phyloP scores from a whole-genome alignment of 2,888 invertebrate species.

The Timandra comae region DNA sequence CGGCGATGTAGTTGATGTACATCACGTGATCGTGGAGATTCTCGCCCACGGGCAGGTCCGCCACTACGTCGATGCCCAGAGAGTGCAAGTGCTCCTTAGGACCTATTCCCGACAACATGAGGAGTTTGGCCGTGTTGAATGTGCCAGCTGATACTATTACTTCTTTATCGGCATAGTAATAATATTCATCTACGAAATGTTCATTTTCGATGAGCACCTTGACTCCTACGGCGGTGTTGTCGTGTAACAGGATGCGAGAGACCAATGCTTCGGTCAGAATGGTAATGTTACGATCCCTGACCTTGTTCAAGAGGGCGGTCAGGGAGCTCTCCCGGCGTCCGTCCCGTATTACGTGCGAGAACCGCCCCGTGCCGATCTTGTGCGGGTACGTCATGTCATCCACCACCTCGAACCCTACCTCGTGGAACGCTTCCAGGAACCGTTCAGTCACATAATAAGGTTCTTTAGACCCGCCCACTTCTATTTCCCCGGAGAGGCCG shows the following conservation, averaged over 20 bases:
- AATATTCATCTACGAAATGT: constrained; percentile 12
- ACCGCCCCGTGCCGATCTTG: constrained; percentile 49
- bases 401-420: constrained; percentile 46
- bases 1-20: constrained; percentile 43
- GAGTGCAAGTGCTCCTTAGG: constrained; percentile 39
- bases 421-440: constrained; percentile 45
- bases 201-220: constrained; percentile 26
- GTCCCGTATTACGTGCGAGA: constrained; percentile 50
- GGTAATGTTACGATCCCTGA: constrained; percentile 31
- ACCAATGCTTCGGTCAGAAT: constrained; percentile 44
- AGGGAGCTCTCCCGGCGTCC: constrained; percentile 48
- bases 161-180: constrained; percentile 42
- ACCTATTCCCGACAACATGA: constrained; percentile 56
- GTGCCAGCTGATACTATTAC: constrained; percentile 55
- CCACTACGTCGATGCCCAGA: constrained; percentile 33
- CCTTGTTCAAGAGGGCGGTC: constrained; percentile 46
- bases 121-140: constrained; percentile 53
- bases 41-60: constrained; percentile 52
- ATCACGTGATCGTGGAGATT: constrained; percentile 58
- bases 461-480: constrained; percentile 40
- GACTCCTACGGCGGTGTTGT: constrained; percentile 40
- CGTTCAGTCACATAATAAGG: constrained; percentile 29
- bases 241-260: constrained; percentile 41
- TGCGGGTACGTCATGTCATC: constrained; percentile 57
- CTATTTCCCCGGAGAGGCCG: constrained; percentile 46